Evolutionary conservation across 2,888 invertebrate species (phyloP), one percentile per base, ranked within the genome.

Genomic region (Megamerina dolium): DNA sequence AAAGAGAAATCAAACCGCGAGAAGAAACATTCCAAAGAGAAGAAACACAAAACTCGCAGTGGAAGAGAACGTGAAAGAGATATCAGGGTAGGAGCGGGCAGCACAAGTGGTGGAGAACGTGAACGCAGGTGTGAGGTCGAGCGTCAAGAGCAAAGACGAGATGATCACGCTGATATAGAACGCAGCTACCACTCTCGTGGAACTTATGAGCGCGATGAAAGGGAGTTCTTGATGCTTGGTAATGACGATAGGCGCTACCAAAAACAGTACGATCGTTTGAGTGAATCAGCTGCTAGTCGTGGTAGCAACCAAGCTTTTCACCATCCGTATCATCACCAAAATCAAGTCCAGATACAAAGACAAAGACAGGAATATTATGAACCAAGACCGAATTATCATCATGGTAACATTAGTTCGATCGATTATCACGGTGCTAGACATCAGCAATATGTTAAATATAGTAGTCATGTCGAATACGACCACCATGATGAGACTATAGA

Each of bases 1-100:
- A 54, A 63, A 14, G 60, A 72, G 51, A 52, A 66, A 53, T 46
- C 73, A 59, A 50, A 45, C 19, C 60, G 61, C 44, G 64, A 66
- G 48, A 71, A 72, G 48, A 73, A 70, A 63, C 72, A 73, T 69
- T 73, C 73, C 61, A 71, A 70, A 50, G 73, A 72, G 23, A 66
- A 65, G 3, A 64, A 66, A 14, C 73, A 70, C 45, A 66, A 71
- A 46, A 62, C 68, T 21, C 57, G 60, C 3, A 48, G 41, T 32
- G 48, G 43, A 5, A 38, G 37, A 33, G 50, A 58, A 12, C 41
- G 43, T n/a, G 45, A 40, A 23, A 50, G 49, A 13, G 48, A 42
- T 21, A n/a, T n/a, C n/a, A n/a, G n/a, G n/a, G n/a, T n/a, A n/a
- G n/a, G n/a, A n/a, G n/a, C n/a, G n/a, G 45, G 36, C 6, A 16